phyloP scores from a whole-genome alignment of 2,797 vertebrate genomes.

The Intellagama lesueurii region DNA sequence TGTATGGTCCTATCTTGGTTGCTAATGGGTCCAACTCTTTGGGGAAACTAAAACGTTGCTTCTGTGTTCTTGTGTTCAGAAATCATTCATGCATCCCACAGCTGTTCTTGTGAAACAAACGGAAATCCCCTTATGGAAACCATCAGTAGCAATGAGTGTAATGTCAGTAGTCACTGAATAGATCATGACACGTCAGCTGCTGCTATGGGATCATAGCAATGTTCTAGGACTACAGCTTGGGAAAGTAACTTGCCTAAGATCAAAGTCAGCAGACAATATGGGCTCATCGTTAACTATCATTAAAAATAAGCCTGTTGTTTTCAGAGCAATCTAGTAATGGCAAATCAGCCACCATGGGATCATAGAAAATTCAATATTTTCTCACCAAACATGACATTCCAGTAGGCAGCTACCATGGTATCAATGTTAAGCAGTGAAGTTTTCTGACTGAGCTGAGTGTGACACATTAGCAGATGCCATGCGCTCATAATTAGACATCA shows the following conservation, averaged over 20 bases:
- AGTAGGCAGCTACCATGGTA: not conserved
- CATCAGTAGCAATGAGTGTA: not conserved
- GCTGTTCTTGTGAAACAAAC: not conserved
- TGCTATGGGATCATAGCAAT: not conserved
- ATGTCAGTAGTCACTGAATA: not conserved
- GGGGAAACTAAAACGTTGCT: not conserved
- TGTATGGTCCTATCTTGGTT: not conserved
- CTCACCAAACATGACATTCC: too few species aligned
- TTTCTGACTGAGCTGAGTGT: not conserved
- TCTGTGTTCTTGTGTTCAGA: not conserved
- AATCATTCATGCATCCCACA: conserved; percentile 8
- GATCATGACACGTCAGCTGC: not conserved
- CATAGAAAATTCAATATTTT: too few species aligned
- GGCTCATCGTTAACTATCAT: too few species aligned
- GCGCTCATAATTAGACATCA: not conserved
- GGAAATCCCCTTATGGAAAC: conserved; percentile 26
- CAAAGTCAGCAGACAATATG: too few species aligned
- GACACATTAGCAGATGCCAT: not conserved
- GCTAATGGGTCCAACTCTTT: not conserved
- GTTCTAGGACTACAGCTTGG: not conserved
- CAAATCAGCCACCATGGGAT: too few species aligned
- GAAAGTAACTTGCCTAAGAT: too few species aligned
- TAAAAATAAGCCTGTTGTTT: too few species aligned
- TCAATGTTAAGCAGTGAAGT: not conserved
- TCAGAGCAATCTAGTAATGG: too few species aligned